Base-by-base conservation (phyloP, 2,797 vertebrate species). In the Rhabdomys pumilio region DNA sequence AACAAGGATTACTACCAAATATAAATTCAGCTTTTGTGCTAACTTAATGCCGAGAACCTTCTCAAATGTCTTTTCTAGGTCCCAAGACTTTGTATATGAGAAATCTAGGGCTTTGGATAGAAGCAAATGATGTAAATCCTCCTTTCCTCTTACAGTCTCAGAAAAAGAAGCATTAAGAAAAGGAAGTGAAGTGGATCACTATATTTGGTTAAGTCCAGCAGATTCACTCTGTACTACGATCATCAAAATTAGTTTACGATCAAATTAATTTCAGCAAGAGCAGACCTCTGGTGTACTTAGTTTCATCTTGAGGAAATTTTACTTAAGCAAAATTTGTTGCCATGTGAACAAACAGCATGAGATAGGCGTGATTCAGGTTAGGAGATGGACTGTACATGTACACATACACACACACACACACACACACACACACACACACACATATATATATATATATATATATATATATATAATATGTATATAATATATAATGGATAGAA, bases 11-110 rank as follows among this genome's bases (percentile, higher is more conserved):
- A 80, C 63, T 61, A 92, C 13, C 19, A 22, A 79, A 80, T 50
- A 75, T 34, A 92, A 69, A 89, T 77, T 92, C 44, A 93, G n/a
- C 67, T 80, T 93, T 93, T 91, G 81, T 75, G 69, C 55, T 80
- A 47, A 90, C 5, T 47, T 63, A 93, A 63, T 76, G 12, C 47
- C 31, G 2, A 73, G 20, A 75, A 38, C 59, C 31, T 96, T 95
- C 34, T 55, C 20, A 76, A 92, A 80, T 44, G 34, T 22, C 24
- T 83, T n/a, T 94, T 44, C 57, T 22, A 22, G 38, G 31, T 82
- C 81, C 67, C 75, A 29, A 14, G 89, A 7, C 26, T 89, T 80
- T 67, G 47, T 53, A n/a, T 89, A 14, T 83, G 34, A 41, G 44
- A 92, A 91, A 93, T 53, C 44, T 29, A 41, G 38, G 47, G 44